Evolutionary conservation across 2,113 vertebrate species (phyloP).

Genomic region (Lucifuga dentata): DNA sequence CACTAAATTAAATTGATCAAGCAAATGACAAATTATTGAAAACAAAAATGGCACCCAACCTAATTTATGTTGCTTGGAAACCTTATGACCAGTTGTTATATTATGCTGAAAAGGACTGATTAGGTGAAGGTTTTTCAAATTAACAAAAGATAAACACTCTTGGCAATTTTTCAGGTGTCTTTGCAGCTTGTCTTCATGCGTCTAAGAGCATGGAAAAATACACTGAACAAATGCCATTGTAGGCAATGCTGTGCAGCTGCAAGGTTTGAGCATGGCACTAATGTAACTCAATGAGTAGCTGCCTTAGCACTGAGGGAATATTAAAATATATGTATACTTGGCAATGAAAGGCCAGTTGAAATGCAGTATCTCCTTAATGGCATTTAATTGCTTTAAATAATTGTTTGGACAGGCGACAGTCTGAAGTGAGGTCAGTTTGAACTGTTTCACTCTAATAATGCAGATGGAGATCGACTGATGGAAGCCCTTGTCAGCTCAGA

Average conservation of each 20-base stretch:
- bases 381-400: neutral
- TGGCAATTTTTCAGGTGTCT: neutral
- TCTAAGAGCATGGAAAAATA: too few relatives aligned
- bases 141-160: slow-evolving; percentile 1
- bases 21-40: neutral
- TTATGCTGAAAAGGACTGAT: neutral
- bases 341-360: neutral
- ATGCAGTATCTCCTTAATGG: neutral
- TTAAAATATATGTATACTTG: neutral
- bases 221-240: too few relatives aligned
- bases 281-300: neutral
- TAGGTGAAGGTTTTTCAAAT: neutral
- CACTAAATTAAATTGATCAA: neutral
- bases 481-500: neutral
- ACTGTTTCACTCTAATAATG: neutral
- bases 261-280: neutral
- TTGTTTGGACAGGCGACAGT: neutral
- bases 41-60: neutral
- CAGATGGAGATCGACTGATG: neutral
- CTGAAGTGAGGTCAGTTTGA: neutral
- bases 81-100: neutral
- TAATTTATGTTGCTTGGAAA: neutral
- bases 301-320: neutral
- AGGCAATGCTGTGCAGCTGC: neutral
- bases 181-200: too few relatives aligned